Base-by-base conservation (phyloP, 2,797 vertebrate genomes). In the Acridotheres tristis region DNA sequence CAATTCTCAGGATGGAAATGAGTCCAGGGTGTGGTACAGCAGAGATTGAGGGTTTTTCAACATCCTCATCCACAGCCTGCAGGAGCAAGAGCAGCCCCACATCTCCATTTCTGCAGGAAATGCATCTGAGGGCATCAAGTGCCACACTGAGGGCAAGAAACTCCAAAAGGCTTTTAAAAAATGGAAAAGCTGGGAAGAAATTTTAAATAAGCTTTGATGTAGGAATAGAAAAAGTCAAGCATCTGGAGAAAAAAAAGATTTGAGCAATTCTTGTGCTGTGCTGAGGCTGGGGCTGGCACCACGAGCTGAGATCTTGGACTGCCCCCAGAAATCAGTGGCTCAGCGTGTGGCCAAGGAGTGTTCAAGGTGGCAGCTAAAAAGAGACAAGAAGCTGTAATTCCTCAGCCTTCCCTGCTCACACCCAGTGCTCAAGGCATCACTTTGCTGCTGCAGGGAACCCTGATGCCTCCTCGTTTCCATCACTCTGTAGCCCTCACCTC, bases 401-500 rank as follows among this genome's bases (percentile, higher is more conserved):
- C 67, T 72, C 68, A 65, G 54, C 59, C 25, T 74, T 53, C 34
- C 26, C 55, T 25, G 50, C 4, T 11, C 50, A 27, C 3, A 3
- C 27, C 25, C 65, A 63, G 1, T 0, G 5, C 78, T 50, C 48
- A 13, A 32, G 62, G 40, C 61, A 55, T 43, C 65, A 1, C 65
- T 42, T 42, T 3, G 8, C 51, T 83, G 54, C 42, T 53, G 34
- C 20, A 36, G 88, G 43, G 86, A 77, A 23, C 11, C 25, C 36
- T 4, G 61, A 3, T 9, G n/a, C 5, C 1, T 14, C 62, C 10
- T 6, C 0, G 0, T 26, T 74, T 62, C 0, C 0, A 8, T 9
- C 26, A 0, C 17, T 8, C 43, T 2, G 25, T 1, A 22, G 20
- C 5, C 18, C n/a, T 63, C 25, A 15, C 23, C 20, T 69, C 47